These are phyloP conservation scores for Gulo gulo DNA, from an alignment of 2,113 vertebrate species.

Conservation along the genomic window DNA sequence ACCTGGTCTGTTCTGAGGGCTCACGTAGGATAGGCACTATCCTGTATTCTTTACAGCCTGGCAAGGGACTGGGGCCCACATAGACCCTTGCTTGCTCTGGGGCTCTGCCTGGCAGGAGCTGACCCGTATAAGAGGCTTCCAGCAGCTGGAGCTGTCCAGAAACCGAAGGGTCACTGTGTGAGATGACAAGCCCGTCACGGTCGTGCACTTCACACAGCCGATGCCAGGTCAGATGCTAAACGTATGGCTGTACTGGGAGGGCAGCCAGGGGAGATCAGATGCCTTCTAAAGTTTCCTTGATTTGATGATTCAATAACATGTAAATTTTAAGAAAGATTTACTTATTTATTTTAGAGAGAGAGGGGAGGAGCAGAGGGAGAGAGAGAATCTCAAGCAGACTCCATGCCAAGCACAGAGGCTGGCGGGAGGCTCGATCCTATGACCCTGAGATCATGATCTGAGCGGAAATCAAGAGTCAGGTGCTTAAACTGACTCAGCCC, in stretches of 20 bases:
- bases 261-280: neutral
- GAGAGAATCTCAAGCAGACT: neutral
- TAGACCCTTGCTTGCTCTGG: neutral
- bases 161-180: neutral
- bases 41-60: neutral
- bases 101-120: neutral
- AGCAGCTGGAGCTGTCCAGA: neutral
- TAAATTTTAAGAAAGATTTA: neutral
- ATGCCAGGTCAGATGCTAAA: neutral
- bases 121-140: neutral
- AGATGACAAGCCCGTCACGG: neutral
- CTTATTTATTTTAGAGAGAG: neutral
- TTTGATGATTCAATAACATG: neutral
- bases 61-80: neutral
- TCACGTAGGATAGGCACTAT: accelerated
- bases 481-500: neutral
- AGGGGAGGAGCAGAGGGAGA: neutral
- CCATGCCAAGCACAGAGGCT: neutral
- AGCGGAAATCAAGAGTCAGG: neutral
- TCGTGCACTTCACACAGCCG: neutral
- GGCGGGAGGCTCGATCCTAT: neutral
- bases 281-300: neutral
- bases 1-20: neutral
- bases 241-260: neutral
- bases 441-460: neutral